A percentile compares a stretch with the other conserved stretches of the same genome.
These are phyloP conservation scores for Seriola quinqueradiata DNA, from an alignment of 2,113 vertebrate species.

Conservation along the genomic window DNA sequence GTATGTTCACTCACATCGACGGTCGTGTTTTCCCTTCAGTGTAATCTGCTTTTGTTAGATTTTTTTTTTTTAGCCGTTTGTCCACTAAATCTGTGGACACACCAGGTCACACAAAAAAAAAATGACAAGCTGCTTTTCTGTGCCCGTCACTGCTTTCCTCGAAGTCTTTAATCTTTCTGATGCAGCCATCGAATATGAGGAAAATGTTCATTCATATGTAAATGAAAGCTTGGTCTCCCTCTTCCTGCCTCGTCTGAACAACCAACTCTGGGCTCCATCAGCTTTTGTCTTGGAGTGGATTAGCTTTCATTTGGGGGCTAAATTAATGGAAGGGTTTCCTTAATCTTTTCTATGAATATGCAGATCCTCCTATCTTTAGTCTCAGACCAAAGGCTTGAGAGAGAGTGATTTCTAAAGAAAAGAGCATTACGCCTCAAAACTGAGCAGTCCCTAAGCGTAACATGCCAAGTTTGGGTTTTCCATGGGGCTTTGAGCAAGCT, in stretches of 20 bases:
- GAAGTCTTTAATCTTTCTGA: slow-evolving; percentile 75
- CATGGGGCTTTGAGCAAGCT: slow-evolving; percentile 63
- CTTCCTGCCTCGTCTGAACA: slow-evolving; percentile 58
- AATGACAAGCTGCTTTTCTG: slow-evolving; percentile 36
- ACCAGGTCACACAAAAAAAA: slow-evolving; percentile 21
- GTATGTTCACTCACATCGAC: neutral
- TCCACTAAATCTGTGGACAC: slow-evolving; percentile 47
- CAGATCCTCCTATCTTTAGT: slow-evolving; percentile 74
- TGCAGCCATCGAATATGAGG: slow-evolving; percentile 62
- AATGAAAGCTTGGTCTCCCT: slow-evolving; percentile 67
- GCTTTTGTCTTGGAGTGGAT: slow-evolving; percentile 81
- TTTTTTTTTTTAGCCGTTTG: slow-evolving; percentile 15
- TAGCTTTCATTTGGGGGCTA: slow-evolving; percentile 75
- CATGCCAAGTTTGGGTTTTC: slow-evolving; percentile 66
- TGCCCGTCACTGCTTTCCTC: slow-evolving; percentile 24
- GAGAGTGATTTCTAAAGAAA: slow-evolving; percentile 58
- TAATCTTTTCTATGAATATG: slow-evolving; percentile 79
- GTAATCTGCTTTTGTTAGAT: slow-evolving; percentile 40
- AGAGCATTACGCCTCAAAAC: slow-evolving; percentile 59
- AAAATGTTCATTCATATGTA: slow-evolving; percentile 79
- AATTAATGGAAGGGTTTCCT: slow-evolving; percentile 74
- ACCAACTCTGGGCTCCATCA: slow-evolving; percentile 50
- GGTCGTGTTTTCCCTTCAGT: neutral
- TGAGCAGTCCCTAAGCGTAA: slow-evolving; percentile 57
- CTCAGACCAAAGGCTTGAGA: slow-evolving; percentile 67